phyloP scores from a whole-genome alignment of 1,140 invertebrate species.

The Pogonomyrmex barbatus region DNA sequence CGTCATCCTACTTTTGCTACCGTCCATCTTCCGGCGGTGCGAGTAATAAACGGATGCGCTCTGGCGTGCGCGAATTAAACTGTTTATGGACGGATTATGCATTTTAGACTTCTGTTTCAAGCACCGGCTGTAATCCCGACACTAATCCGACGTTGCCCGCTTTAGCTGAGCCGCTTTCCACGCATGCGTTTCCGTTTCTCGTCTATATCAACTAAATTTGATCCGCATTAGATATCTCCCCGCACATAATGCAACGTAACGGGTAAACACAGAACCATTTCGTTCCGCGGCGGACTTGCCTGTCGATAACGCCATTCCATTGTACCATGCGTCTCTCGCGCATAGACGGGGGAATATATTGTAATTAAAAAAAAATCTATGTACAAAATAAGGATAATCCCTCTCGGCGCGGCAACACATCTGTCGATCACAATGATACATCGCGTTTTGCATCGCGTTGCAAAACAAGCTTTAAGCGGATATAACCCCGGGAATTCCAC shows the following conservation, averaged over 20 bases:
- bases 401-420: background rate
- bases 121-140: conserved; percentile 40
- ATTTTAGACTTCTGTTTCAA: conserved; percentile 57
- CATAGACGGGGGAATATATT: background rate
- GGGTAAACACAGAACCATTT: background rate
- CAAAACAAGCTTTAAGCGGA: conserved; percentile 38
- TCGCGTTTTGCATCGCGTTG: background rate
- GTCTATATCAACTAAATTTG: conserved; percentile 58
- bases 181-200: conserved; percentile 44
- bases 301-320: background rate
- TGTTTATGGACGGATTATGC: conserved; percentile 56
- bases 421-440: conserved; percentile 43
- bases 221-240: conserved; percentile 49
- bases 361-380: background rate
- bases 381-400: conserved; percentile 2
- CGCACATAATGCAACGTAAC: conserved; percentile 36
- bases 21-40: background rate
- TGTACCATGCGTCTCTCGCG: background rate
- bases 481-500: conserved; percentile 31
- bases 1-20: background rate
- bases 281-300: background rate
- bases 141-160: conserved; percentile 57
- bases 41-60: conserved; percentile 23
- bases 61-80: conserved; percentile 48
- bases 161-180: conserved; percentile 48